A percentile compares a stretch with the other conserved stretches of the same genome.
phyloP scores from a whole-genome alignment of 2,113 vertebrate genomes.

The Menidia beryllina region DNA sequence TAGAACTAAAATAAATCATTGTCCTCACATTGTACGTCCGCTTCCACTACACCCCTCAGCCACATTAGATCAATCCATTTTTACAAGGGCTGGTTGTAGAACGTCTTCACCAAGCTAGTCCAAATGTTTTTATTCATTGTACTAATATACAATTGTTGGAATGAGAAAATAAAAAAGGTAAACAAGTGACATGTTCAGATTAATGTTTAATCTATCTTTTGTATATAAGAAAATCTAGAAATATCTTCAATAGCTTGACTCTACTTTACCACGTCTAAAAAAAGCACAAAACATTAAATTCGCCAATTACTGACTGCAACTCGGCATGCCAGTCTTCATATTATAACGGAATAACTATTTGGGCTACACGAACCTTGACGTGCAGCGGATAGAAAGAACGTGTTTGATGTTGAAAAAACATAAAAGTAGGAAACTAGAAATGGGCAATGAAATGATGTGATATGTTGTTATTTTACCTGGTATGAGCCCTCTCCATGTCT shows the following conservation, averaged over 20 bases:
- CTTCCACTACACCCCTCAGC: no score
- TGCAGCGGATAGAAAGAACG: rapidly evolving
- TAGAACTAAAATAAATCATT: no score
- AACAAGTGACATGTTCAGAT: background rate
- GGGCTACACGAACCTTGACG: background rate
- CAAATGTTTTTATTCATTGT: no score
- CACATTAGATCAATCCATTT: no score
- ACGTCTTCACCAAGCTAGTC: no score
- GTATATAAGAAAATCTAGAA: background rate
- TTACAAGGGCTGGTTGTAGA: no score
- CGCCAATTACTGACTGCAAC: background rate
- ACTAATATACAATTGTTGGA: background rate
- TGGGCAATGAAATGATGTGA: background rate
- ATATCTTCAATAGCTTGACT: no score
- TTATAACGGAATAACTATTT: rapidly evolving
- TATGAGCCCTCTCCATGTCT: conserved; percentile 51
- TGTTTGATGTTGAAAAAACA: background rate
- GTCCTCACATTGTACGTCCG: no score
- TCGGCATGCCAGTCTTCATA: background rate
- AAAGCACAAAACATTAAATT: background rate
- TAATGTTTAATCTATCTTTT: rapidly evolving
- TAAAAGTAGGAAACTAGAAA: rapidly evolving
- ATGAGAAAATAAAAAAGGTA: background rate
- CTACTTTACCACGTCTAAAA: rapidly evolving
- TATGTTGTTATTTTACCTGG: conserved; percentile 26